Evolutionary conservation across 2,888 invertebrate genomes (phyloP).

Genomic region (Athetis lepigone): DNA sequence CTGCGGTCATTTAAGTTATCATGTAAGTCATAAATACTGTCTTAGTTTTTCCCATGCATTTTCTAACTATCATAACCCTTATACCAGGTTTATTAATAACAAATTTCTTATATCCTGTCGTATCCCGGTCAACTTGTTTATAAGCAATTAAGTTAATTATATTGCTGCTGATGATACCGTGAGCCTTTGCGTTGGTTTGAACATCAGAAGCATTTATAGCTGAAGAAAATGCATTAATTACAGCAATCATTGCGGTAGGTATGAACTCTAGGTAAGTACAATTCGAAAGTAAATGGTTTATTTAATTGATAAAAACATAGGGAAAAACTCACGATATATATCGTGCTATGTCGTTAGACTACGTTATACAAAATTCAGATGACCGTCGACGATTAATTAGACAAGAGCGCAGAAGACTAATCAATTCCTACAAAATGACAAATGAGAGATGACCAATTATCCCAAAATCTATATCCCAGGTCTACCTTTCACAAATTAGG

Average conservation of each 20-base stretch:
- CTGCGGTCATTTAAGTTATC: too few species aligned
- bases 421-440: not conserved
- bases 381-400: too few species aligned
- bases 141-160: slow-evolving; percentile 36
- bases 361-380: too few species aligned
- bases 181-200: slow-evolving; percentile 1
- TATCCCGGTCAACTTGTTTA: slow-evolving; percentile 27
- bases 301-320: too few species aligned
- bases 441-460: too few species aligned
- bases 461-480: not conserved
- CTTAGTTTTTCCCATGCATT: not conserved
- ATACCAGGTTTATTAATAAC: slow-evolving; percentile 12
- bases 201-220: not conserved
- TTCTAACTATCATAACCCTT: slow-evolving; percentile 1
- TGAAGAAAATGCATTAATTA: too few species aligned
- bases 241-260: not conserved
- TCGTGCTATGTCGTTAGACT: too few species aligned
- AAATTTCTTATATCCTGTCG: slow-evolving; percentile 43
- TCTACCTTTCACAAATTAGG: slow-evolving; percentile 19
- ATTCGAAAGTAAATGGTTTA: not conserved
- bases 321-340: too few species aligned
- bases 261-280: too few species aligned
- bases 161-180: slow-evolving; percentile 19
- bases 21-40: slow-evolving; percentile 4
- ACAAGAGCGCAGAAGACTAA: too few species aligned